Conservation (phyloP, 2,797 vertebrate species). For the Sparidentex hasta region DNA sequence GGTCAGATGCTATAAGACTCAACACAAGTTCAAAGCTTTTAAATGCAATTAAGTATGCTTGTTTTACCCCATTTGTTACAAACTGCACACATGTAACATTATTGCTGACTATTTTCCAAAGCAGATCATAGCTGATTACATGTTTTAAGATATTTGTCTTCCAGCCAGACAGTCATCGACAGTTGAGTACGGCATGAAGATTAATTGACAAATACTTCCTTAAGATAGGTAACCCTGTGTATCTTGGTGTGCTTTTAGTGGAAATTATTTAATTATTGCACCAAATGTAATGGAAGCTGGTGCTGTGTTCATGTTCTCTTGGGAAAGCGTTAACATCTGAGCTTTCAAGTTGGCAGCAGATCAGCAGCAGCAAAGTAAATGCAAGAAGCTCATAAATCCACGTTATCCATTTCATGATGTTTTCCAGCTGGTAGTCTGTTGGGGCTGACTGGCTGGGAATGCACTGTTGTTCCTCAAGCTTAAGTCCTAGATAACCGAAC, state of each 20-base stretch:
- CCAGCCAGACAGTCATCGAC: conserved; percentile 1
- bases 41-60: background rate
- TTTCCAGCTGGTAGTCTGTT: conserved; percentile 21
- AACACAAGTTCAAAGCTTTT: background rate
- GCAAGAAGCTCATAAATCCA: conserved; percentile 13
- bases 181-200: conserved; percentile 13
- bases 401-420: conserved; percentile 1
- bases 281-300: conserved; percentile 11
- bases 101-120: conserved; percentile 5
- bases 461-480: background rate
- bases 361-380: conserved; percentile 13
- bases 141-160: background rate
- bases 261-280: background rate
- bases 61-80: background rate
- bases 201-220: conserved; percentile 4
- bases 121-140: background rate
- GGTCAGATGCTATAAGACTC: background rate
- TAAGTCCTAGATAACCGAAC: background rate
- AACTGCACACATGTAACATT: background rate
- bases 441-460: background rate
- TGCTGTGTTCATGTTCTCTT: background rate
- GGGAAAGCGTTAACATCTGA: background rate
- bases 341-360: conserved; percentile 8
- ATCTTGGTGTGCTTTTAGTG: conserved; percentile 7
- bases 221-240: conserved; percentile 3